Percentiles rank a stretch among this genome's conserved stretches.
phyloP scores from a whole-genome alignment of 2,797 vertebrate genomes.

The Microhierax caerulescens region DNA sequence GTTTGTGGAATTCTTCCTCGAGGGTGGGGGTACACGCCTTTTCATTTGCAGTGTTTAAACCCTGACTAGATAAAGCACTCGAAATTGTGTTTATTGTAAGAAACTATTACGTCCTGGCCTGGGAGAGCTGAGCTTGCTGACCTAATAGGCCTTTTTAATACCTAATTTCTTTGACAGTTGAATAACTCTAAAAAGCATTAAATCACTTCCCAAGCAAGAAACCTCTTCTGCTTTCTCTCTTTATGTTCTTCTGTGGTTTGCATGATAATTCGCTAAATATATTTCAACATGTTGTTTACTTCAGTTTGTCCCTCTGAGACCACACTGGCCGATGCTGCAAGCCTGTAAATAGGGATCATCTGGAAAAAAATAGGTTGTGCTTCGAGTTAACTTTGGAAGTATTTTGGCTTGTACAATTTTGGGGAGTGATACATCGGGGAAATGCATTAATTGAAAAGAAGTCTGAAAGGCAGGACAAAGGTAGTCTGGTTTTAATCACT shows the following conservation, averaged over 20 bases:
- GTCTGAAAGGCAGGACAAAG: neutral
- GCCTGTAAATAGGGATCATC: neutral
- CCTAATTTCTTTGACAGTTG: conserved; percentile 20
- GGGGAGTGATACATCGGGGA: neutral
- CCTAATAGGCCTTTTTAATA: neutral
- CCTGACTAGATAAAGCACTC: neutral
- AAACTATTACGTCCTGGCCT: neutral
- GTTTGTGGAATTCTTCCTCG: neutral
- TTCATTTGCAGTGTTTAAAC: neutral
- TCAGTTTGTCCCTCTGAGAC: conserved; percentile 30
- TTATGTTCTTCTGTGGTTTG: neutral
- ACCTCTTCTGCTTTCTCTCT: neutral
- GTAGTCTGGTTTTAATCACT: neutral
- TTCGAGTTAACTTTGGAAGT: neutral
- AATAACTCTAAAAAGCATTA: neutral
- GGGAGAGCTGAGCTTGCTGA: neutral
- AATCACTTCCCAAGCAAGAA: neutral
- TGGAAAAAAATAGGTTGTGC: neutral
- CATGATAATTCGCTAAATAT: conserved; percentile 28
- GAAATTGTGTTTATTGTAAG: neutral
- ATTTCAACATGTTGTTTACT: conserved; percentile 51
- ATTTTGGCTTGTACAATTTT: neutral
- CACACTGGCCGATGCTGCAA: neutral
- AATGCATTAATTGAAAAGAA: neutral
- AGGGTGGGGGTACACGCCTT: neutral